A percentile compares a stretch with the other conserved stretches of the same genome.
Evolutionary conservation across 2,113 vertebrate species (phyloP).

Genomic region (Stomatorhinus ivindoensis): DNA sequence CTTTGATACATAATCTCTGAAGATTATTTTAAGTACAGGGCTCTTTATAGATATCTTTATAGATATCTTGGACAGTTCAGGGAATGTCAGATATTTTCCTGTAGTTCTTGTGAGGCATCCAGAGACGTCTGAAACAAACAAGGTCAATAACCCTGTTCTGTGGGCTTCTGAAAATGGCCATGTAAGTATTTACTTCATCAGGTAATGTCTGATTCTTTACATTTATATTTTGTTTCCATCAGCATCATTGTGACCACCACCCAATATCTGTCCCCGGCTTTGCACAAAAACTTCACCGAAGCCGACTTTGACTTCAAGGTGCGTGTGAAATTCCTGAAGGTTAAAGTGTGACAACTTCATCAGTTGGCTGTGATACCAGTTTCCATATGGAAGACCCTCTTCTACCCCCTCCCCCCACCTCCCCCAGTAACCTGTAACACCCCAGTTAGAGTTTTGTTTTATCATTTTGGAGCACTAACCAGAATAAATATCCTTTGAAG

Average conservation of each 20-base stretch:
- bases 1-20: neutral
- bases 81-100: neutral
- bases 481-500: neutral
- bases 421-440: neutral
- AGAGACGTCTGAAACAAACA: neutral
- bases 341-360: neutral
- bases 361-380: neutral
- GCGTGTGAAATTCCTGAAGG: slow-evolving; percentile 24
- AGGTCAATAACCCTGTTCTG: neutral
- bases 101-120: neutral
- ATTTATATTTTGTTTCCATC: slow-evolving; percentile 29
- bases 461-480: neutral
- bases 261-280: slow-evolving; percentile 83
- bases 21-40: neutral
- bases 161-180: neutral
- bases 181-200: neutral
- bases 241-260: slow-evolving; percentile 94
- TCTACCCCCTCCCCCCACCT: neutral
- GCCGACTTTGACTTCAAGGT: slow-evolving; percentile 98
- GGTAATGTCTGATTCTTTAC: neutral
- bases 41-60: neutral
- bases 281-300: slow-evolving; percentile 95
- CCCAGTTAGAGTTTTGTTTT: neutral
- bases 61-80: neutral
- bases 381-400: neutral